Base-by-base conservation (phyloP, 2,113 vertebrate species). In the Rhinichthys klamathensis region DNA sequence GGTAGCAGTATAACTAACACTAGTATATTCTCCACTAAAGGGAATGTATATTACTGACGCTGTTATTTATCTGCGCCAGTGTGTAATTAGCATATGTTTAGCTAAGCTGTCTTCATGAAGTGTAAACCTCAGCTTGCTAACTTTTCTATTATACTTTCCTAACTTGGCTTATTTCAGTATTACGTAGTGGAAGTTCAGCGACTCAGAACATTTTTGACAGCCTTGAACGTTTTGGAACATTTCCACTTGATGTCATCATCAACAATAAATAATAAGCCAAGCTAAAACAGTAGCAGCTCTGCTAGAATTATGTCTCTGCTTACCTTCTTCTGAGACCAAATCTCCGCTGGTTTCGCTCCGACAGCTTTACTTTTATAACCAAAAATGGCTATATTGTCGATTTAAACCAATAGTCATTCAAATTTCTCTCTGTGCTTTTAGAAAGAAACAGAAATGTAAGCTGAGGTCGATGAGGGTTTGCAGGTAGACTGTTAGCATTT, bases 401-500 rank as follows among this genome's bases (percentile, higher is more conserved):
- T 69, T 56, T 49, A 23, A 15, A n/a, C 27, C 30, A 83, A 8
- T 9, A 58, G 5, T 73, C 49, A 2, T 56, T 56, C 6, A 73
- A 58, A 27, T 2, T 3, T 58, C 1, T n/a, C 8, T 18, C 3
- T 38, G 16, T 18, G 67, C 10, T 73, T 70, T 41, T 41, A 38
- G 30, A 83, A 72, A 72, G 18, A 27, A 61, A 49, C 46, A 56
- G 63, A 56, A 30, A 41, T 73, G 23, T 21, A 83, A 41, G 67
- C 49, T 41, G 23, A 58, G 65, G 81, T 58, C 81, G 49, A 82
- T 16, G 65, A 69, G 30, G 63, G 63, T 56, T 67, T 72, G 51
- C 81, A 83, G 81, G 67, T 72, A 56, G 80, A 41, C 61, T 51
- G 51, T 72, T 83, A 73, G 81, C 81, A 72, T 72, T 30, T 58